These are phyloP conservation scores for Cololabis saira DNA, from an alignment of 2,113 vertebrate species.

Conservation along the genomic window DNA sequence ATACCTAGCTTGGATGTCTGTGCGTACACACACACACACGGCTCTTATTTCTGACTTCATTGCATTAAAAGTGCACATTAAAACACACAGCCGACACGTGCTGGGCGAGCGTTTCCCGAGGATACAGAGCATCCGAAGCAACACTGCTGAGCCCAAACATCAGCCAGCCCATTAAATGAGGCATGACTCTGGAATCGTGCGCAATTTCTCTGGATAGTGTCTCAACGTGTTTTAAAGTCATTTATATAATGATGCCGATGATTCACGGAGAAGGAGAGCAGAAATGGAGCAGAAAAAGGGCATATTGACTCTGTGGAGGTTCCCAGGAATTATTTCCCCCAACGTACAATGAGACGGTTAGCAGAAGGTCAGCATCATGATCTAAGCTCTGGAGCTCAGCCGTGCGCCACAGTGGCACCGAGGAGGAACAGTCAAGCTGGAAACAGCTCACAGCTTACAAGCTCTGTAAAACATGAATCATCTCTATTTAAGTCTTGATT, in stretches of 20 bases:
- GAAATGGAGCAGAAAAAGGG: conserved; percentile 75
- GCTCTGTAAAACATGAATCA: no score
- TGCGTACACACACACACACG: neutral
- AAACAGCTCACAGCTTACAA: no score
- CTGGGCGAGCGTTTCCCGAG: conserved; percentile 35
- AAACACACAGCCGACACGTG: conserved; percentile 24
- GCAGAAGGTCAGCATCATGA: conserved; percentile 56
- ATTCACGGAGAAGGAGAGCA: conserved; percentile 65
- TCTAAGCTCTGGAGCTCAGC: conserved; percentile 37
- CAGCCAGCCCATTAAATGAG: conserved; percentile 68
- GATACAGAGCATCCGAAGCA: conserved; percentile 45
- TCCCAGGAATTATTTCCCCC: conserved; percentile 49
- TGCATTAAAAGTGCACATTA: neutral
- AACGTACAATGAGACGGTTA: conserved; percentile 47
- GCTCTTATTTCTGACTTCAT: neutral
- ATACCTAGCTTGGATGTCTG: conserved; percentile 31
- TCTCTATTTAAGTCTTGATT: no score
- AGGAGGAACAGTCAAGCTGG: conserved; percentile 18
- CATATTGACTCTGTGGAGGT: conserved; percentile 64
- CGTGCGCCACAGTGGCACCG: conserved; percentile 23
- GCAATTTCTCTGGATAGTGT: conserved; percentile 73
- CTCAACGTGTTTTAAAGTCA: conserved; percentile 71
- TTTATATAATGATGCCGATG: conserved; percentile 71
- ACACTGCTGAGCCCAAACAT: conserved; percentile 72
- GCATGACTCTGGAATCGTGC: conserved; percentile 63